These are phyloP conservation scores for Triplophysa yarkandensis DNA, from an alignment of 2,797 vertebrate genomes.

Conservation along the genomic window DNA sequence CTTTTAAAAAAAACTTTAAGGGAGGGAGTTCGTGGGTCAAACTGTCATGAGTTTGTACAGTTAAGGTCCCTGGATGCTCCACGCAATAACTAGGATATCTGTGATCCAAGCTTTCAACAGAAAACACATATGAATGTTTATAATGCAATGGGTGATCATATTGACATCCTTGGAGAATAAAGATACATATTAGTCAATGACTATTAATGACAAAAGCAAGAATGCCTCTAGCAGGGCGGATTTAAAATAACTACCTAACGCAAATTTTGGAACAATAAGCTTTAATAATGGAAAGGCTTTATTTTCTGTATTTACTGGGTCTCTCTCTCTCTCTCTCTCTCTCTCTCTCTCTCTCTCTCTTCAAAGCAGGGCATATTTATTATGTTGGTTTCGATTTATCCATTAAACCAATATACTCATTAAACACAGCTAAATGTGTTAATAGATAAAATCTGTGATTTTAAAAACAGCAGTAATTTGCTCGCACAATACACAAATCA, in stretches of 20 bases:
- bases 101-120: constrained; percentile 1
- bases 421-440: constrained; percentile 39
- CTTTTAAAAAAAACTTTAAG: background rate
- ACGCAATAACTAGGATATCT: constrained; percentile 34
- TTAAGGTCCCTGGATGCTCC: constrained; percentile 36
- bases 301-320: background rate
- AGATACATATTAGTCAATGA: background rate
- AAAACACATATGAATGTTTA: background rate
- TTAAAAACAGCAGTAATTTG: constrained; percentile 33
- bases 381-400: constrained; percentile 34
- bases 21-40: constrained; percentile 13
- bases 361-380: background rate
- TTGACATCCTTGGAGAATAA: background rate
- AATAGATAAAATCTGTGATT: constrained; percentile 36
- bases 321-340: constrained; percentile 8
- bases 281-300: constrained; percentile 5
- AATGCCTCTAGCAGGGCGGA: background rate
- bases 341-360: constrained; percentile 3
- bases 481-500: constrained; percentile 21
- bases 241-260: background rate
- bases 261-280: background rate
- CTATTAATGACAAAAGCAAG: background rate
- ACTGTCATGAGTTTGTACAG: background rate
- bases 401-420: constrained; percentile 34
- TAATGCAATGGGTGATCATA: constrained; percentile 39